Conservation (phyloP, 2,888 invertebrate genomes). For the Parelbella ahira region DNA sequence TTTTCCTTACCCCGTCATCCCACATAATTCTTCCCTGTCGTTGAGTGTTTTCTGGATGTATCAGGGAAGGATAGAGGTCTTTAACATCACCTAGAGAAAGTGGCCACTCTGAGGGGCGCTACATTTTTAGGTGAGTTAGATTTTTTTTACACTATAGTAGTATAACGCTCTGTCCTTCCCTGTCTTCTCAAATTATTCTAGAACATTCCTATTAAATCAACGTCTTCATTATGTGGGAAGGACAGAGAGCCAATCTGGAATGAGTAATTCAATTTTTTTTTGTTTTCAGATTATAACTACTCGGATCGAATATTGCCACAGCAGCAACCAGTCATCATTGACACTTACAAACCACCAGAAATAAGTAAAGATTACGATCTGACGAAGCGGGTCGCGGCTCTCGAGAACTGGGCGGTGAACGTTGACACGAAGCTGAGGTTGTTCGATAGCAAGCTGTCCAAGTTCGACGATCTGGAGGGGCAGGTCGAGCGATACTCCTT, state of each 20-base stretch:
- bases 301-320: constrained; percentile 41
- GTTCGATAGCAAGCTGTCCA: constrained; percentile 76
- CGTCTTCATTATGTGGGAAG: constrained; percentile 59
- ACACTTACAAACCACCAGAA: constrained; percentile 55
- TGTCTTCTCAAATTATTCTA: constrained; percentile 44
- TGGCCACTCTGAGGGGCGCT: constrained; percentile 52
- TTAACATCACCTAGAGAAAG: constrained; percentile 73
- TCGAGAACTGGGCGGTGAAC: constrained; percentile 73
- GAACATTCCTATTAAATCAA: constrained; percentile 26
- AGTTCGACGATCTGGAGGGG: constrained; percentile 66
- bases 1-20: constrained; percentile 46
- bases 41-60: constrained; percentile 27
- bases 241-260: constrained; percentile 52
- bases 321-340: constrained; percentile 37
- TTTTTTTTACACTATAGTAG: constrained; percentile 45
- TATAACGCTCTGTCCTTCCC: constrained; percentile 82
- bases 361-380: constrained; percentile 54
- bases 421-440: constrained; percentile 76
- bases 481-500: constrained; percentile 77
- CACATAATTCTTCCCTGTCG: constrained; percentile 63
- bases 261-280: constrained; percentile 23
- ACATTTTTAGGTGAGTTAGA: constrained; percentile 75
- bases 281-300: constrained; percentile 62
- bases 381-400: constrained; percentile 55
- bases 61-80: constrained; percentile 74